These are phyloP conservation scores for Eupeodes latifasciatus DNA, from an alignment of 2,888 invertebrate genomes.

Conservation along the genomic window DNA sequence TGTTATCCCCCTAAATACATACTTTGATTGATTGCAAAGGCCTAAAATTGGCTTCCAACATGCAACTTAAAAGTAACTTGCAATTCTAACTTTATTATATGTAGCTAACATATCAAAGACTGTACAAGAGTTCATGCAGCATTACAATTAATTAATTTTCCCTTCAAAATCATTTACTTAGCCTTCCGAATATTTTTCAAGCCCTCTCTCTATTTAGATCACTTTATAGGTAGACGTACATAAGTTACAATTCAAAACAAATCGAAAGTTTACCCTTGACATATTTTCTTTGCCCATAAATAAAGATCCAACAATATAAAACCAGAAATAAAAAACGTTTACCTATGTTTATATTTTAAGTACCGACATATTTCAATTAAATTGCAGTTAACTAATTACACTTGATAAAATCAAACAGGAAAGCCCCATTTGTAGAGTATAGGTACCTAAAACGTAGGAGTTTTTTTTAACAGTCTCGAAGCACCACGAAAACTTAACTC, in stretches of 20 bases:
- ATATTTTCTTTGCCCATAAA: slow-evolving; percentile 4
- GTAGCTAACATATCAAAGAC: too few relatives aligned
- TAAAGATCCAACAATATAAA: not conserved
- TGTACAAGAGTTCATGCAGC: not conserved
- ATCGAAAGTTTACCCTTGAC: slow-evolving; percentile 26
- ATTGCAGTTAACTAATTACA: slow-evolving; percentile 45
- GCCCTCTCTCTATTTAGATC: not conserved
- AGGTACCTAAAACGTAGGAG: slow-evolving; percentile 14
- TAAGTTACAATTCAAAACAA: slow-evolving; percentile 1
- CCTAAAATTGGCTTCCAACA: too few relatives aligned
- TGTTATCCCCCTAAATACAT: too few relatives aligned
- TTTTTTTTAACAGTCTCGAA: slow-evolving; percentile 26
- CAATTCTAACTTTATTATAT: too few relatives aligned
- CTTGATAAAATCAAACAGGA: slow-evolving; percentile 45
- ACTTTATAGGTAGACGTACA: not conserved
- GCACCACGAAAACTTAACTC: slow-evolving; percentile 29
- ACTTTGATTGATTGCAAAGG: too few relatives aligned
- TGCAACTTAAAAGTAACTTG: too few relatives aligned
- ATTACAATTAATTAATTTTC: not conserved
- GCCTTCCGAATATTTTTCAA: not conserved
- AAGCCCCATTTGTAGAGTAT: slow-evolving; percentile 22
- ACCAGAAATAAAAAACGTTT: not conserved
- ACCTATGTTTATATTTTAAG: not conserved
- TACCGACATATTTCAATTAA: slow-evolving; percentile 36
- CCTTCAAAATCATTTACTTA: not conserved